Conservation (phyloP, 2,888 invertebrate genomes). For the Scaptodrosophila latifasciaeformis region DNA sequence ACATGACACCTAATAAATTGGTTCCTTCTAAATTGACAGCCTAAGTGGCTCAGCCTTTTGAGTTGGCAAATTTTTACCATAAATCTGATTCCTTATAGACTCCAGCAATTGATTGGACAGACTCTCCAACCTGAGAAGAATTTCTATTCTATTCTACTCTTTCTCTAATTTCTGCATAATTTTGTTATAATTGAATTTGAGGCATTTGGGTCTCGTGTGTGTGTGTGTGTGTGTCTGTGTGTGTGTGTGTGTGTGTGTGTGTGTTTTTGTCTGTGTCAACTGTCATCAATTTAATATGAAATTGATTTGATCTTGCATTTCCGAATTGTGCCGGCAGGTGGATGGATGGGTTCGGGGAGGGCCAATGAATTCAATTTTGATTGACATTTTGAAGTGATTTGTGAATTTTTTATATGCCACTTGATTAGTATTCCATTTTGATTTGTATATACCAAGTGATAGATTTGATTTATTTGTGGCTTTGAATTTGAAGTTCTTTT, state of each 20-base stretch:
- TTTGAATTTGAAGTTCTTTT: too few species aligned
- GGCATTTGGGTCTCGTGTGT: background rate
- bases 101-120: too few species aligned
- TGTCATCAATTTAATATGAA: background rate
- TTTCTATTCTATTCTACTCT: too few species aligned
- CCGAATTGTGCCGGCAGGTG: background rate
- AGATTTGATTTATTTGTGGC: too few species aligned
- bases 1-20: too few species aligned
- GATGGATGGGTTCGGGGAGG: too few species aligned
- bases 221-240: background rate
- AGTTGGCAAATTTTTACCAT: too few species aligned
- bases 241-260: background rate
- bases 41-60: too few species aligned
- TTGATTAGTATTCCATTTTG: conserved; percentile 5
- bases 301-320: conserved; percentile 6
- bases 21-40: too few species aligned
- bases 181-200: conserved; percentile 6
- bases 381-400: conserved; percentile 8
- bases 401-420: conserved; percentile 1
- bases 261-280: background rate
- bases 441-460: too few species aligned
- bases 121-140: too few species aligned
- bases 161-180: conserved; percentile 4
- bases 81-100: too few species aligned
- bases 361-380: conserved; percentile 4